These are phyloP conservation scores for Paradoxurus hermaphroditus DNA, from an alignment of 2,113 vertebrate species.

Conservation along the genomic window DNA sequence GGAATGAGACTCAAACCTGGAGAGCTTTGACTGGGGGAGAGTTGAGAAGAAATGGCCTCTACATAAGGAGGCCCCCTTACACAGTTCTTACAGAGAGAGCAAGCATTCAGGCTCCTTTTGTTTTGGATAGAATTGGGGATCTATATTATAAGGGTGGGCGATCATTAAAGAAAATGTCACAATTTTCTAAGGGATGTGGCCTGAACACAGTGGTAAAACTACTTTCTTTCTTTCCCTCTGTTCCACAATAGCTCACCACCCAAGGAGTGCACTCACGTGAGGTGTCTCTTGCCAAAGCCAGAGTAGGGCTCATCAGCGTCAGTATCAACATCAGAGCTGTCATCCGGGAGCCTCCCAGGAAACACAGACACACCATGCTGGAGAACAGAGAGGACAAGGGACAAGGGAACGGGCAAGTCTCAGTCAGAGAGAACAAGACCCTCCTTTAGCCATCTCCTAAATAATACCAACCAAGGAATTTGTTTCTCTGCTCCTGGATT, in stretches of 20 bases:
- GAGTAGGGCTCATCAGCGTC: neutral
- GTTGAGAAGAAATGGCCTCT: rapidly evolving
- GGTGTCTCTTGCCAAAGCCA: neutral
- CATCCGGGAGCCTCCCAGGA: neutral
- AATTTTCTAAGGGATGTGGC: neutral
- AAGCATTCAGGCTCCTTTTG: rapidly evolving
- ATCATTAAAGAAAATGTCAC: neutral
- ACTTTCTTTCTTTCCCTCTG: neutral
- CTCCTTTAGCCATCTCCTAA: neutral
- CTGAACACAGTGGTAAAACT: neutral
- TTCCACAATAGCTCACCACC: neutral
- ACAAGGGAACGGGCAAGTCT: neutral
- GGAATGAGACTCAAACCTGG: neutral
- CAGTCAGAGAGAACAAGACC: neutral
- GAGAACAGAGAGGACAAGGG: neutral
- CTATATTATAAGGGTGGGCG: rapidly evolving
- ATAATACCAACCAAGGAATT: neutral
- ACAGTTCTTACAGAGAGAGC: rapidly evolving
- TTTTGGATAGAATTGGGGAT: neutral
- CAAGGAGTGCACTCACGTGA: neutral
- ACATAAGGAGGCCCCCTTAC: rapidly evolving
- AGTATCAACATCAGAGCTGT: neutral
- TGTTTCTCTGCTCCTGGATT: neutral
- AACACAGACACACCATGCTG: neutral
- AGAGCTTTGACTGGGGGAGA: neutral